Conservation (phyloP, 2,888 invertebrate species). For the Hirtodrosophila duncani region DNA sequence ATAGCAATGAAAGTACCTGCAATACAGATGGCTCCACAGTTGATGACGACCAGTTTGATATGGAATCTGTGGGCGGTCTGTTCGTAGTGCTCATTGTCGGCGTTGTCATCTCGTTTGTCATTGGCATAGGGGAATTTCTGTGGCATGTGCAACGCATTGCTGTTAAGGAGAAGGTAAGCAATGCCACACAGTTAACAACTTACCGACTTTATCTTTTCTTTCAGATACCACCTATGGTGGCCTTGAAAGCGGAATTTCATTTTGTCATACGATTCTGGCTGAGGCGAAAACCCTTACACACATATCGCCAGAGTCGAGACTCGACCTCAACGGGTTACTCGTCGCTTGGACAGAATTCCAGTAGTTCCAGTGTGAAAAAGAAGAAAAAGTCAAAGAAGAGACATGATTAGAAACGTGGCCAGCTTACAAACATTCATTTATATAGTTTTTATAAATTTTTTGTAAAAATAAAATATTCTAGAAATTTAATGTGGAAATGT, state of each 20-base stretch:
- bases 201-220: neutral
- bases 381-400: slow-evolving; percentile 49
- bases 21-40: neutral
- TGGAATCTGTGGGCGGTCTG: slow-evolving; percentile 87
- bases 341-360: slow-evolving; percentile 44
- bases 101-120: slow-evolving; percentile 83
- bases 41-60: slow-evolving; percentile 45
- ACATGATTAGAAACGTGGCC: slow-evolving; percentile 21
- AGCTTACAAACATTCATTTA: slow-evolving; percentile 40
- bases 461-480: slow-evolving; percentile 16
- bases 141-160: slow-evolving; percentile 89
- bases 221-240: slow-evolving; percentile 55
- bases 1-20: slow-evolving; percentile 80
- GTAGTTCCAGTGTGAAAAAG: slow-evolving; percentile 39
- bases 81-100: slow-evolving; percentile 91
- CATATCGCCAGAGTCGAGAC: slow-evolving; percentile 47
- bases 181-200: neutral
- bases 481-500: neutral
- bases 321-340: slow-evolving; percentile 65
- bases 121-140: slow-evolving; percentile 90
- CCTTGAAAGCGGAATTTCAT: slow-evolving; percentile 56
- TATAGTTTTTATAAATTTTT: slow-evolving; percentile 37
- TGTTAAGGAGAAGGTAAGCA: slow-evolving; percentile 84
- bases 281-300: slow-evolving; percentile 56
- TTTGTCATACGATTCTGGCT: slow-evolving; percentile 67